Evolutionary conservation across 2,797 vertebrate species (phyloP).

Genomic region (Pangasius krempfi): DNA sequence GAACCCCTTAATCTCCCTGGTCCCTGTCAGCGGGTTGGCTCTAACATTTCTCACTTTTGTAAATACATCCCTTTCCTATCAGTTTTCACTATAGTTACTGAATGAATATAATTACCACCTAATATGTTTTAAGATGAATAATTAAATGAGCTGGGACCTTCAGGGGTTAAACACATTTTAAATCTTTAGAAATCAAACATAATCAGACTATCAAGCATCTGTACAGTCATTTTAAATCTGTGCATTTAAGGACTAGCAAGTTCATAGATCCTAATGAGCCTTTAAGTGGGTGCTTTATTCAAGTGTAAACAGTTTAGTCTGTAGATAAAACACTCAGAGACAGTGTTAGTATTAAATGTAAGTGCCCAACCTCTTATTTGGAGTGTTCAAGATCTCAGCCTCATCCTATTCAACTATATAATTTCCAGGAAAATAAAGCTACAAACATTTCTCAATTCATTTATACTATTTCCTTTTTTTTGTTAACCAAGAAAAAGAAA

Average conservation of each 20-base stretch:
- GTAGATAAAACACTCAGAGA: constrained; percentile 16
- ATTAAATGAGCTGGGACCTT: neutral
- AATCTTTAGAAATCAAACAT: too few species aligned
- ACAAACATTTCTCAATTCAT: neutral
- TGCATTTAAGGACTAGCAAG: neutral
- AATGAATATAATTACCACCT: neutral
- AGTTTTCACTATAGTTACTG: neutral
- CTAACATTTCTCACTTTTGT: neutral
- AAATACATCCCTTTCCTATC: too few species aligned
- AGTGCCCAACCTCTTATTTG: neutral
- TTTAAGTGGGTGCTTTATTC: neutral
- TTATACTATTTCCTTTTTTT: neutral
- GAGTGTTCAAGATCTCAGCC: neutral
- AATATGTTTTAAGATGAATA: neutral
- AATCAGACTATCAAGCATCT: neutral
- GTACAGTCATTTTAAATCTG: neutral
- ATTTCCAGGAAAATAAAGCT: neutral
- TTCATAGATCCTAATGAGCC: constrained; percentile 6
- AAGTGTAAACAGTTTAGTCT: constrained; percentile 1
- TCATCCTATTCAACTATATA: neutral
- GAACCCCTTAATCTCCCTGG: neutral
- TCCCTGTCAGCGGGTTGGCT: neutral
- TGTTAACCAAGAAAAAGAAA: too few species aligned
- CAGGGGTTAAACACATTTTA: neutral
- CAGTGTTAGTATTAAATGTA: neutral